Evolutionary conservation across 2,113 vertebrate species (phyloP).

Genomic region (Lamprologus callipterus): DNA sequence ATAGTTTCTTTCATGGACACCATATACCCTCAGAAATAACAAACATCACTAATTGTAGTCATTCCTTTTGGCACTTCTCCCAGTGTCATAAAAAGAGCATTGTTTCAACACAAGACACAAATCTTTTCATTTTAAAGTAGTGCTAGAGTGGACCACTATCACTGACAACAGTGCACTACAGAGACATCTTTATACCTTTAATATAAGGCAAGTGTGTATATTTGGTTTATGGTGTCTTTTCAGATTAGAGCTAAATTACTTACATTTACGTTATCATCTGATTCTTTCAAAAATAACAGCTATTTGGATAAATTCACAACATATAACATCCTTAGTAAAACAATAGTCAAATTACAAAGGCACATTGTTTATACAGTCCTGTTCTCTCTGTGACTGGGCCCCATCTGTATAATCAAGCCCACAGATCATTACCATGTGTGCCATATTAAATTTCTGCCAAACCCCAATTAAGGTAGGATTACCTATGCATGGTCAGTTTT

Average conservation of each 20-base stretch:
- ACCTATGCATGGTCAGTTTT: constrained; percentile 44
- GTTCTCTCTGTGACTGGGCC: neutral
- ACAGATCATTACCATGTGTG: constrained; percentile 48
- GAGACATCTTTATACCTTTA: neutral
- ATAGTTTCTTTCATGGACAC: neutral
- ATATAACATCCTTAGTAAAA: neutral
- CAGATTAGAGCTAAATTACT: neutral
- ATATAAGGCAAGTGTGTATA: neutral
- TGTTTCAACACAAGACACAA: neutral
- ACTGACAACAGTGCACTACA: neutral
- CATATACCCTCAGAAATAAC: neutral
- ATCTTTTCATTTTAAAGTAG: neutral
- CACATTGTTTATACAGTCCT: neutral
- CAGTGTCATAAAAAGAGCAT: neutral
- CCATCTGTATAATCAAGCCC: constrained; percentile 32
- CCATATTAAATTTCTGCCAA: constrained; percentile 38
- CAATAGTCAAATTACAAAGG: neutral
- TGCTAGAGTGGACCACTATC: neutral
- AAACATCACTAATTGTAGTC: neutral
- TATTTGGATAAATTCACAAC: neutral
- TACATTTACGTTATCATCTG: neutral
- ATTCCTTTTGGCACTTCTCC: neutral
- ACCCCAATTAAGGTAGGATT: constrained; percentile 49
- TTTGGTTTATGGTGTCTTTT: neutral
- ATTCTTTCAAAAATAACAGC: neutral